phyloP scores from a whole-genome alignment of 2,113 vertebrate species.

The Hassar affinis region DNA sequence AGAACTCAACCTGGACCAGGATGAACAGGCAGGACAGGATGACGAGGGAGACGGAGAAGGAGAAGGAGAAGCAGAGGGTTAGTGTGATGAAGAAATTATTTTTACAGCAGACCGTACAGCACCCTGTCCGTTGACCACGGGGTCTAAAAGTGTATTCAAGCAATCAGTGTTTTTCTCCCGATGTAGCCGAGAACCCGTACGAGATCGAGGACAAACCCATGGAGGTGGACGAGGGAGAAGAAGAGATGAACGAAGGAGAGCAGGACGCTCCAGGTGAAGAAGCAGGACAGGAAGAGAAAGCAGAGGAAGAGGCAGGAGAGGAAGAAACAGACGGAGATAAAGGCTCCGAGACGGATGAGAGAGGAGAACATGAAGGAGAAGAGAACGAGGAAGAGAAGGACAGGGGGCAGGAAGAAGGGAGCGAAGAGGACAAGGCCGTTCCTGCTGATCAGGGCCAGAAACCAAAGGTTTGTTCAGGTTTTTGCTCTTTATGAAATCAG shows the following conservation, averaged over 20 bases:
- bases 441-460: constrained; percentile 73
- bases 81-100: not conserved
- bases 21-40: constrained; percentile 69
- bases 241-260: constrained; percentile 58
- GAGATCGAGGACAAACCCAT: constrained; percentile 80
- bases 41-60: constrained; percentile 73
- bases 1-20: constrained; percentile 84
- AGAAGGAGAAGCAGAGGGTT: constrained; percentile 61
- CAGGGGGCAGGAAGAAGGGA: constrained; percentile 58
- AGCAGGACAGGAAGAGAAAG: constrained; percentile 59
- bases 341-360: constrained; percentile 49
- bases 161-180: not conserved
- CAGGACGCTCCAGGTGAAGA: constrained; percentile 66
- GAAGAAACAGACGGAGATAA: constrained; percentile 65
- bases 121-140: no score
- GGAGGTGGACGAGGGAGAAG: constrained; percentile 59
- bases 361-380: constrained; percentile 53
- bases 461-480: constrained; percentile 75
- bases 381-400: constrained; percentile 61
- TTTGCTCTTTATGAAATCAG: not conserved
- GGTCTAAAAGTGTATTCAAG: not conserved
- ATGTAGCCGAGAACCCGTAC: constrained; percentile 80
- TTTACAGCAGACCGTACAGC: no score
- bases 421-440: constrained; percentile 58
- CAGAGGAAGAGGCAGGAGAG: constrained; percentile 53